Conservation (phyloP, 2,113 vertebrate species). For the Hyaena hyaena region DNA sequence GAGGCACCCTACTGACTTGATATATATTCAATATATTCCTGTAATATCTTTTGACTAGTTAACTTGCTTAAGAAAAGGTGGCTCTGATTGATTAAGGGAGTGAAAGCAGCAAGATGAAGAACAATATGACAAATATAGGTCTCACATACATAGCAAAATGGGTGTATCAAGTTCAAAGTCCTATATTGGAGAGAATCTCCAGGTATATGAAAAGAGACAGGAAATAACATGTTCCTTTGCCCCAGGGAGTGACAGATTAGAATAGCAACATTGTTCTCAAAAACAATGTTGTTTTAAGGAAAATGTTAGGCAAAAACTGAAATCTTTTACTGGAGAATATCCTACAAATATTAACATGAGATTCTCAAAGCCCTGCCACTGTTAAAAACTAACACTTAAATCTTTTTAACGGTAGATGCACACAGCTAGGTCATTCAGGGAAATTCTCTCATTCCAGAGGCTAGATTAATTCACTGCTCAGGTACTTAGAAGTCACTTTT, state of each 20-base stretch:
- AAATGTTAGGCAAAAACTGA: neutral
- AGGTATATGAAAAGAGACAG: neutral
- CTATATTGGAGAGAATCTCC: neutral
- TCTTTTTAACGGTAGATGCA: slow-evolving; percentile 3
- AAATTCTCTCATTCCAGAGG: slow-evolving; percentile 35
- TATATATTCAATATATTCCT: neutral
- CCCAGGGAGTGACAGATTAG: neutral
- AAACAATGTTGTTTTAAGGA: neutral
- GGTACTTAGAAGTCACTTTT: neutral
- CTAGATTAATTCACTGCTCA: slow-evolving; percentile 24
- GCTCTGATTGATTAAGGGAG: neutral
- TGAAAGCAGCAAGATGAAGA: neutral
- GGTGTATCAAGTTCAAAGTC: slow-evolving; percentile 6
- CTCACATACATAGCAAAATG: neutral
- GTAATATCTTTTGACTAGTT: neutral
- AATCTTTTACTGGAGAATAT: neutral
- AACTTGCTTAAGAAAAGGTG: neutral
- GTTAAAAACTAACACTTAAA: slow-evolving; percentile 5
- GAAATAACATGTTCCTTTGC: neutral
- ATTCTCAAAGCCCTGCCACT: neutral
- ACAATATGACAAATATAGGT: too few species aligned
- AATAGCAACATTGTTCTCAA: slow-evolving; percentile 36
- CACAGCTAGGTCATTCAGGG: slow-evolving; percentile 20
- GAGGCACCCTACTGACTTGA: neutral
- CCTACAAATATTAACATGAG: slow-evolving; percentile 8